Percentiles rank a stretch among this genome's conserved stretches.
phyloP scores from a whole-genome alignment of 2,888 invertebrate species.

The Ornithoptera alexandrae region DNA sequence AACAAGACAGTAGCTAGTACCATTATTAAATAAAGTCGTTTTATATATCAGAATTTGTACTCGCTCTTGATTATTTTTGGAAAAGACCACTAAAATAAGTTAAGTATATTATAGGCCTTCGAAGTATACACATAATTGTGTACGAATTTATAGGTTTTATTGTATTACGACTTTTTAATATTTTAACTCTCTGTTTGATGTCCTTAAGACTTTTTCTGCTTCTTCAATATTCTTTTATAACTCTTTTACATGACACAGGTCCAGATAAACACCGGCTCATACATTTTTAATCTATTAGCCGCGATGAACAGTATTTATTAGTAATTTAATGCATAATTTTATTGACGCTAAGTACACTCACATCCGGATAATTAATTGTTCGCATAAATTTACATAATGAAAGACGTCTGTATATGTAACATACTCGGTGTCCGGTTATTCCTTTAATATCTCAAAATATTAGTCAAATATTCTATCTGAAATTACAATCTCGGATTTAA shows the following conservation, averaged over 20 bases:
- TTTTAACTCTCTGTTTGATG: too few species aligned
- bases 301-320: constrained; percentile 10
- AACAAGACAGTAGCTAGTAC: constrained; percentile 8
- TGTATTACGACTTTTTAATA: too few species aligned
- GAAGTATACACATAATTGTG: too few species aligned
- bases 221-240: background rate
- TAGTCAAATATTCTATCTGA: constrained; percentile 46
- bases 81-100: too few species aligned
- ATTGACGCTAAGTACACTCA: constrained; percentile 17
- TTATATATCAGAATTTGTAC: background rate
- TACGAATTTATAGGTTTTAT: too few species aligned
- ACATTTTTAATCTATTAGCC: constrained; percentile 4
- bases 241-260: background rate
- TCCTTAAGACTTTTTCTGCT: too few species aligned
- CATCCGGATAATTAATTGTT: constrained; percentile 22
- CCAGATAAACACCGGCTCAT: constrained; percentile 8
- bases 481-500: constrained; percentile 64
- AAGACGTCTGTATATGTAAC: constrained; percentile 18
- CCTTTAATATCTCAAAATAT: constrained; percentile 36
- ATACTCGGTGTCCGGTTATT: constrained; percentile 21
- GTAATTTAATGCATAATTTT: constrained; percentile 20
- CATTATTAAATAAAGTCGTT: constrained; percentile 19
- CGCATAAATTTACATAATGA: constrained; percentile 19
- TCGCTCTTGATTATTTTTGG: too few species aligned
- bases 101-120: too few species aligned